Evolutionary conservation across 2,797 vertebrate species (phyloP).

Genomic region (Pipistrellus kuhlii): DNA sequence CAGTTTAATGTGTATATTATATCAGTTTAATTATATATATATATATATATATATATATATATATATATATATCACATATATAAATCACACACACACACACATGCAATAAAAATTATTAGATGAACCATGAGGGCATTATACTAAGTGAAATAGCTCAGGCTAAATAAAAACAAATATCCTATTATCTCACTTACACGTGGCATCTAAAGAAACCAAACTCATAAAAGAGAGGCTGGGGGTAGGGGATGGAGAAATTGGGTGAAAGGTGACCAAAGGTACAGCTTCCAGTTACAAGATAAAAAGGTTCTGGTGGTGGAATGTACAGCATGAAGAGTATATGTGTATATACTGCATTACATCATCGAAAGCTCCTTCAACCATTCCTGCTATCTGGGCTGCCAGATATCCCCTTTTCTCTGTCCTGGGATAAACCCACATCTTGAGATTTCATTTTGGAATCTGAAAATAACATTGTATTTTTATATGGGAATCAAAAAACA

Average conservation of each 20-base stretch:
- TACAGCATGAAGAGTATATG: neutral
- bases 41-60: too few species aligned
- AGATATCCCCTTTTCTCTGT: neutral
- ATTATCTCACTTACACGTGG: neutral
- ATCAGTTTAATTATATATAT: neutral
- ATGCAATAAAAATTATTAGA: neutral
- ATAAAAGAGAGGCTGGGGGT: neutral
- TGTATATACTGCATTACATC: too few species aligned
- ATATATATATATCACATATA: too few species aligned
- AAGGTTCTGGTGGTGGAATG: neutral
- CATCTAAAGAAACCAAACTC: neutral
- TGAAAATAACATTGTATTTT: conserved; percentile 1
- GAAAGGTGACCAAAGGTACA: neutral
- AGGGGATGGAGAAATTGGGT: too few species aligned
- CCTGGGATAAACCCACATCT: neutral
- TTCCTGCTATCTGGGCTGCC: neutral
- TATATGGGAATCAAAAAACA: neutral
- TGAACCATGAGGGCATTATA: neutral
- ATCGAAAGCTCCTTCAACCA: neutral
- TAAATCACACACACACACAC: neutral
- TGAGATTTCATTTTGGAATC: conserved; percentile 18
- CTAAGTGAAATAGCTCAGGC: neutral
- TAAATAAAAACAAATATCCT: neutral
- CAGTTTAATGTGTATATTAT: neutral
- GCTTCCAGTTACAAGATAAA: neutral